Evolutionary conservation across 92 coral and sea anemone genomes (phyloP).

Genomic region (Blastomussa wellsi): DNA sequence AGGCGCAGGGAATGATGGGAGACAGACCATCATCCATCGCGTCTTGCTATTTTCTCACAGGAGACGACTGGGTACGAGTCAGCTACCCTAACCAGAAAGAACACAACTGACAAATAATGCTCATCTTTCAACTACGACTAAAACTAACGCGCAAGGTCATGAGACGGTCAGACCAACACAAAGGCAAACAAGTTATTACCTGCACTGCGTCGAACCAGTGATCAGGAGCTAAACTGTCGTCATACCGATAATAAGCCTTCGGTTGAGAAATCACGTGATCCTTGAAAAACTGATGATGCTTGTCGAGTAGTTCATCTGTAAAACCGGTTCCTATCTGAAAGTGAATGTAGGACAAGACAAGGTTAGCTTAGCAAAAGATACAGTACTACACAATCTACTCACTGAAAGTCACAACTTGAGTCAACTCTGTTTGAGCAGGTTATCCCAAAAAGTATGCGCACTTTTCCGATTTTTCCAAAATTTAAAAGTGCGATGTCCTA

Average conservation of each 20-base stretch:
- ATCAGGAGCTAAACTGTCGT: conserved; percentile 86
- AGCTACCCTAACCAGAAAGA: too few relatives aligned
- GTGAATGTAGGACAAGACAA: background rate
- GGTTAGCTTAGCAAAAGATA: background rate
- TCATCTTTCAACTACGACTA: background rate
- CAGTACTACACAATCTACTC: too few relatives aligned
- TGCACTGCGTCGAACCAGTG: conserved; percentile 97
- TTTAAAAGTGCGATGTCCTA: too few relatives aligned
- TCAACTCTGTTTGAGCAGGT: too few relatives aligned
- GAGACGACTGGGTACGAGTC: too few relatives aligned
- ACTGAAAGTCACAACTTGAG: too few relatives aligned
- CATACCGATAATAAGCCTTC: conserved; percentile 93
- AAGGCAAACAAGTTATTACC: conserved; percentile 40
- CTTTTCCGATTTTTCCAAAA: background rate
- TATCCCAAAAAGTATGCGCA: too few relatives aligned
- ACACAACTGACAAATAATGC: background rate
- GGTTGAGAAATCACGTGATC: conserved; percentile 90
- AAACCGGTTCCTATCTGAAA: conserved; percentile 93
- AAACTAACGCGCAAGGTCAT: background rate
- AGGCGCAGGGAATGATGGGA: too few relatives aligned
- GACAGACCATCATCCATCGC: too few relatives aligned
- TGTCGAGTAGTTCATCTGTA: conserved; percentile 89
- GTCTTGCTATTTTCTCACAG: too few relatives aligned
- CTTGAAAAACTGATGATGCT: conserved; percentile 84
- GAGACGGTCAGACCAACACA: background rate